Percentiles rank a stretch among this genome's conserved stretches.
phyloP scores from a whole-genome alignment of 2,888 invertebrate species.

The Seira musarum region DNA sequence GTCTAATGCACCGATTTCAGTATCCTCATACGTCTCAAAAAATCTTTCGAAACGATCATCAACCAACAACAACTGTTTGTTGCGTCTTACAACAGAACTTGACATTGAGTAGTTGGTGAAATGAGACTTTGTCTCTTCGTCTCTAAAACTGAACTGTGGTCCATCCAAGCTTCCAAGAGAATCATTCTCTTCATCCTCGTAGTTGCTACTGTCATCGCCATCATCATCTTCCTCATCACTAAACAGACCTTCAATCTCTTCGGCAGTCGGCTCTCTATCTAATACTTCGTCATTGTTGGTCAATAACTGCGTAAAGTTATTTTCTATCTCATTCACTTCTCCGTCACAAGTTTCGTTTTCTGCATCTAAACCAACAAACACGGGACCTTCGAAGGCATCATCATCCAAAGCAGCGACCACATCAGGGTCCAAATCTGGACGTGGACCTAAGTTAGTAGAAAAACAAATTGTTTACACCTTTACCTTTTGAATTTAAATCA shows the following conservation, averaged over 20 bases:
- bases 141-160: constrained; percentile 72
- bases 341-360: constrained; percentile 85
- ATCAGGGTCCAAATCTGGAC: constrained; percentile 86
- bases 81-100: constrained; percentile 89
- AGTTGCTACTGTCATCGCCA: constrained; percentile 37
- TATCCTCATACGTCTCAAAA: constrained; percentile 87
- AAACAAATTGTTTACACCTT: not conserved
- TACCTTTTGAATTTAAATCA: not conserved
- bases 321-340: constrained; percentile 87
- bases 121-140: constrained; percentile 87
- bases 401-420: constrained; percentile 94
- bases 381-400: constrained; percentile 74
- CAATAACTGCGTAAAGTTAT: constrained; percentile 86
- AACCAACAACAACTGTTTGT: constrained; percentile 84
- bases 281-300: constrained; percentile 77
- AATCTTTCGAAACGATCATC: constrained; percentile 93
- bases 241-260: constrained; percentile 63
- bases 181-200: constrained; percentile 71
- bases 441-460: constrained; percentile 55
- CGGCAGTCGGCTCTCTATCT: constrained; percentile 39
- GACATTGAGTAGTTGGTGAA: constrained; percentile 96
- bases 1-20: constrained; percentile 91
- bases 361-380: no score
- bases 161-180: constrained; percentile 73
- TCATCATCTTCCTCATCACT: constrained; percentile 41